Evolutionary conservation across 2,797 vertebrate species (phyloP), one percentile per base, ranked within the genome.

Genomic region (Sphaeramia orbicularis): DNA sequence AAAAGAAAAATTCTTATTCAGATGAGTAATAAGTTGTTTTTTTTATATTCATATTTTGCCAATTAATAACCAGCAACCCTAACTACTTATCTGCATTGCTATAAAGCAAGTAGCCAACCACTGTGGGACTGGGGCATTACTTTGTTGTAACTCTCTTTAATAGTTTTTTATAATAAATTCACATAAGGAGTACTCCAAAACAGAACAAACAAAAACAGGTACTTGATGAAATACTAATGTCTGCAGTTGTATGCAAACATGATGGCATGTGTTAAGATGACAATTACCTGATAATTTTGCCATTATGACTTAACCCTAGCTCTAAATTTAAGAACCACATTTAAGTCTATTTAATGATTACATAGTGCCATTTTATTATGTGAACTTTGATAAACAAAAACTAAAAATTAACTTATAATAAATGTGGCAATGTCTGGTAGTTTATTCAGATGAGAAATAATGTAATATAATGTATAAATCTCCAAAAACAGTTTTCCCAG

Each of bases 61-160:
- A 52, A 37, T 59, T 52, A 51, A 13, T 3, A 27, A 45, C 6
- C 52, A 11, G 16, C 49, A 19, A 11, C 42, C 56, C 50, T n/a
- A 51, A 42, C 16, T 54, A 14, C 3, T 57, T 27, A 27, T 61
- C 44, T 72, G 32, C 30, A 40, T 15, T 41, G 45, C 27, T 52
- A 52, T 36, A 13, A 70, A 62, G n/a, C 66, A 41, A 44, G 44
- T 21, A 36, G 43, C 37, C 6, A 52, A 24, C 15, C 16, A 42
- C n/a, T 18, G 19, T 14, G 49, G 19, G 24, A 54, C 18, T 35
- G 40, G 18, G n/a, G 8, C 30, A 38, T 42, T 57, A 15, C 16
- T 50, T 10, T 61, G 14, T 24, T 63, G 14, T 10, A 37, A 21
- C 6, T 41, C 49, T 60, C 30, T 47, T 61, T 40, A 0, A 48